Percentiles rank a stretch among this genome's conserved stretches.
Evolutionary conservation across 2,113 vertebrate species (phyloP).

Genomic region (Vimba vimba): DNA sequence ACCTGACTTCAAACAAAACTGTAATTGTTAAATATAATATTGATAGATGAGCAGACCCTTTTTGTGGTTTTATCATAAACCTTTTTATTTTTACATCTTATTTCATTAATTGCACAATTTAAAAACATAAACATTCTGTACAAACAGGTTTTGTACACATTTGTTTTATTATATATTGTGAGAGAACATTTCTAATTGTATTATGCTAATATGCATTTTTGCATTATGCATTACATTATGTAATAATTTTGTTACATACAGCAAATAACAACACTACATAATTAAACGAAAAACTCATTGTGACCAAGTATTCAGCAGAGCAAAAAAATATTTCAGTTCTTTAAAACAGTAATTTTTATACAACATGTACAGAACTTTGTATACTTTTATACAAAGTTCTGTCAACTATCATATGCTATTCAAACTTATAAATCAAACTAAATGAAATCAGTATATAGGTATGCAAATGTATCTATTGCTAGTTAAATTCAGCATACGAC

Average conservation of each 20-base stretch:
- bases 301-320: background rate
- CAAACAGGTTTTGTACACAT: too few species aligned
- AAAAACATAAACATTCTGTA: too few species aligned
- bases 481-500: background rate
- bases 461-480: background rate
- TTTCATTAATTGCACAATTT: background rate
- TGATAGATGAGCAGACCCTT: background rate
- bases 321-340: background rate
- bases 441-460: background rate
- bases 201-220: background rate
- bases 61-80: background rate
- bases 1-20: background rate
- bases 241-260: background rate
- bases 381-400: background rate
- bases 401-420: background rate
- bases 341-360: background rate
- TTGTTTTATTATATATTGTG: too few species aligned
- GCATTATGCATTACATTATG: background rate
- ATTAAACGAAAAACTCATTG: background rate
- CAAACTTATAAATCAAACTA: background rate
- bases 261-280: background rate
- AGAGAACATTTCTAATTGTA: too few species aligned
- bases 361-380: background rate
- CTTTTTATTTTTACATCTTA: background rate
- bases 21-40: background rate